phyloP scores from a whole-genome alignment of 2,797 vertebrate species.

The Micromesistius poutassou region DNA sequence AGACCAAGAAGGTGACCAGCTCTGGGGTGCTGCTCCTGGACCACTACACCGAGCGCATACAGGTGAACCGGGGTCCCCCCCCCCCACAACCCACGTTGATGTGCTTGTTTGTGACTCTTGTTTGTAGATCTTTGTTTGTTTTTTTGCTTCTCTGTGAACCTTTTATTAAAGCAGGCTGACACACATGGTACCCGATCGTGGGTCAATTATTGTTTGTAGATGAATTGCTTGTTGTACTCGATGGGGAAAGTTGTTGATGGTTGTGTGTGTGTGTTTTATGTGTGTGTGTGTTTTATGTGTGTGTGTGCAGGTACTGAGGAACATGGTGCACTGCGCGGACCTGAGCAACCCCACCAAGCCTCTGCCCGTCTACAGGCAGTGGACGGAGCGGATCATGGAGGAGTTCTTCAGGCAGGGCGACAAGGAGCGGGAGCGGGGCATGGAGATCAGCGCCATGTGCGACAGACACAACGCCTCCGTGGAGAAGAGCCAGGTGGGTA shows the following conservation, averaged over 20 bases:
- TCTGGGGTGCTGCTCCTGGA: slow-evolving; percentile 82
- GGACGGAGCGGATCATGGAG: slow-evolving; percentile 84
- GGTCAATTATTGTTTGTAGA: not conserved
- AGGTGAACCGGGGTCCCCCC: slow-evolving; percentile 58
- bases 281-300: not conserved
- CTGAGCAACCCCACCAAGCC: slow-evolving; percentile 83
- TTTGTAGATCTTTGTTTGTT: not conserved
- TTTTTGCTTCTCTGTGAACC: not conserved
- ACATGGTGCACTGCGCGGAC: slow-evolving; percentile 84
- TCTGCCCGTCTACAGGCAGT: slow-evolving; percentile 78
- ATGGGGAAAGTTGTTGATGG: not conserved
- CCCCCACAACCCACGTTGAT: not conserved
- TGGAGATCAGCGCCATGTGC: slow-evolving; percentile 84
- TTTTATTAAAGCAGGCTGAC: too few species aligned
- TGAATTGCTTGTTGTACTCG: not conserved
- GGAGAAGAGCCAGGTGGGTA: slow-evolving; percentile 79
- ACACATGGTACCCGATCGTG: not conserved
- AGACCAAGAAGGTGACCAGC: slow-evolving; percentile 83
- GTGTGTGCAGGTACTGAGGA: slow-evolving; percentile 74
- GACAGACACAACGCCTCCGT: slow-evolving; percentile 82
- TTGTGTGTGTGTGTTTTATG: slow-evolving; percentile 1
- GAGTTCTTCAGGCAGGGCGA: slow-evolving; percentile 84
- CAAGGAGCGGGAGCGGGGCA: slow-evolving; percentile 78
- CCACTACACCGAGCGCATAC: slow-evolving; percentile 83
- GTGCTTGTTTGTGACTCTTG: not conserved